Conservation (phyloP, 2,888 invertebrate species). For the Perizoma flavofasciatum region DNA sequence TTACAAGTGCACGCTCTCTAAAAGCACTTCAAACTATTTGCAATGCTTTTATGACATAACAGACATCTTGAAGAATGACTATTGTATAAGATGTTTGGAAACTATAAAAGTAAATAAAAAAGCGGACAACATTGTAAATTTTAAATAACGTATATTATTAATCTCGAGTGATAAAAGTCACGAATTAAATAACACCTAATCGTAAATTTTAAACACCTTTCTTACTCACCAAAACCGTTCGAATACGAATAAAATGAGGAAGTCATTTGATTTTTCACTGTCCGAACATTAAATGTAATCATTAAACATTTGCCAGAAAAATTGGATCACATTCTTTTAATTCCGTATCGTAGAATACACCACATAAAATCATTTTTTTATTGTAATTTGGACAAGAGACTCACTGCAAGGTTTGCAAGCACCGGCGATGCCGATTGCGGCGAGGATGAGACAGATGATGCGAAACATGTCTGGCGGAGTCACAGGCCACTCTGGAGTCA, state of each 20-base stretch:
- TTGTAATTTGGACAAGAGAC: slow-evolving; percentile 45
- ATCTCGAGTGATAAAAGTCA: slow-evolving; percentile 29
- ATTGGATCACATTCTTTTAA: slow-evolving; percentile 15
- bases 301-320: slow-evolving; percentile 6
- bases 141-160: slow-evolving; percentile 32
- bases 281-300: slow-evolving; percentile 1
- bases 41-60: slow-evolving; percentile 65
- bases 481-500: slow-evolving; percentile 73
- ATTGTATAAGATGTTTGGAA: slow-evolving; percentile 51
- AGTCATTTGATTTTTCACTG: slow-evolving; percentile 24
- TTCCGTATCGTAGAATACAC: slow-evolving; percentile 12
- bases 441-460: slow-evolving; percentile 69
- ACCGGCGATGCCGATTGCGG: slow-evolving; percentile 56
- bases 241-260: slow-evolving; percentile 26
- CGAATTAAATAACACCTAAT: slow-evolving; percentile 28
- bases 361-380: slow-evolving; percentile 25
- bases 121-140: slow-evolving; percentile 37
- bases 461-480: slow-evolving; percentile 79
- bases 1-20: slow-evolving; percentile 57
- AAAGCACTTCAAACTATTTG: slow-evolving; percentile 62
- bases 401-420: slow-evolving; percentile 81
- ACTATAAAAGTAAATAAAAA: slow-evolving; percentile 46
- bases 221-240: slow-evolving; percentile 39
- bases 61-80: slow-evolving; percentile 48
- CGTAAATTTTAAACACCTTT: slow-evolving; percentile 29